phyloP scores from a whole-genome alignment of 2,888 invertebrate genomes.

The Cataglyphis rosenhaueri region DNA sequence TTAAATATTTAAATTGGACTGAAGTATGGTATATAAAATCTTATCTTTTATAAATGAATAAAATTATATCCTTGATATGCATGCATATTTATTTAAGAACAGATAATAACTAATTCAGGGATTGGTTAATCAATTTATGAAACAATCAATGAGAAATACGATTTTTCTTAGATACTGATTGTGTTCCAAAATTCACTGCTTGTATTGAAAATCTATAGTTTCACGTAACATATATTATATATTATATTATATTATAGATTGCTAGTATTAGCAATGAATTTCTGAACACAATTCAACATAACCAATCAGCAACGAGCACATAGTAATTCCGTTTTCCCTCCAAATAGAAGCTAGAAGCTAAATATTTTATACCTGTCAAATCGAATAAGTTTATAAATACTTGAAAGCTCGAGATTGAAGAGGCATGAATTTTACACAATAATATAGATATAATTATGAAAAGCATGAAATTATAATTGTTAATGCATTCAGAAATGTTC shows the following conservation, averaged over 20 bases:
- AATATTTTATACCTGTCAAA: neutral
- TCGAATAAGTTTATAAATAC: neutral
- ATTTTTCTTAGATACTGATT: neutral
- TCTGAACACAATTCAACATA: neutral
- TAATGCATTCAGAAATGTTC: neutral
- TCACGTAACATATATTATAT: too few relatives aligned
- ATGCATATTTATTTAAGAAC: neutral
- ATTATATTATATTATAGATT: too few relatives aligned
- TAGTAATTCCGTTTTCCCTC: neutral
- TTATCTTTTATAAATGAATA: neutral
- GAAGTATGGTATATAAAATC: neutral
- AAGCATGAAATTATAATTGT: neutral
- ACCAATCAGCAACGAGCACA: neutral
- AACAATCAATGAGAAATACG: neutral
- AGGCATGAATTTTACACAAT: neutral
- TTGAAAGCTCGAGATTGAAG: neutral
- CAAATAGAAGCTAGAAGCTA: neutral
- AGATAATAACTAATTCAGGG: neutral
- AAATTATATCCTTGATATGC: neutral
- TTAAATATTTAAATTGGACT: neutral
- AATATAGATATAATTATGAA: neutral
- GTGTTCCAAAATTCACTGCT: neutral
- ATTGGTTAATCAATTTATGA: neutral
- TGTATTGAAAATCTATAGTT: too few relatives aligned
- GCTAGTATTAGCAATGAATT: too few relatives aligned